Evolutionary conservation across 2,113 vertebrate species (phyloP).

Genomic region (Panthera tigris): DNA sequence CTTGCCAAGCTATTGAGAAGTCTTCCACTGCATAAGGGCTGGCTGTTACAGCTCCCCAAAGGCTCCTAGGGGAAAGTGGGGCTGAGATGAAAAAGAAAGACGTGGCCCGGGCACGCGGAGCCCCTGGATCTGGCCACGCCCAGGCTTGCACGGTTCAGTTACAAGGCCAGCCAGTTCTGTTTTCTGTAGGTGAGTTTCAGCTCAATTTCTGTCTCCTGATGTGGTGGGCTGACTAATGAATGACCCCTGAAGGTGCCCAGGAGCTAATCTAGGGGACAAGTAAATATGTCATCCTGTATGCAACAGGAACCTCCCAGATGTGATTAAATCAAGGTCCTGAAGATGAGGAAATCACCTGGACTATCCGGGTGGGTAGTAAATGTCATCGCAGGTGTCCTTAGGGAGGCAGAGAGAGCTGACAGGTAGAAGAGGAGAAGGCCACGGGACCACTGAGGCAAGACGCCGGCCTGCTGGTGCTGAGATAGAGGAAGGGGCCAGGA

Average conservation of each 20-base stretch:
- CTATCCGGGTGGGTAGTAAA: background rate
- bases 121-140: rapidly evolving
- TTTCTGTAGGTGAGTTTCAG: background rate
- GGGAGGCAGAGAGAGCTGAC: background rate
- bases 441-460: rapidly evolving
- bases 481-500: no score
- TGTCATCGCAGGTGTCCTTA: background rate
- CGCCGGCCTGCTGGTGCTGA: rapidly evolving
- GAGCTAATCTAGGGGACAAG: no score
- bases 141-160: rapidly evolving
- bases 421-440: background rate
- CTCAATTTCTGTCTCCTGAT: background rate
- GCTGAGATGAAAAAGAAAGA: background rate
- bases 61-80: background rate
- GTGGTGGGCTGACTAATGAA: no score
- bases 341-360: no score
- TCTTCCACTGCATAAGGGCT: background rate
- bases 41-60: background rate
- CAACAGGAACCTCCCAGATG: rapidly evolving
- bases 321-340: background rate
- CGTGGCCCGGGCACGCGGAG: rapidly evolving
- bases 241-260: background rate
- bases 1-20: rapidly evolving
- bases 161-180: rapidly evolving
- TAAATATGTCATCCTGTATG: background rate